Evolutionary conservation across 2,888 invertebrate genomes (phyloP), one percentile per base, ranked within the genome.

Genomic region (Gonocerus acuteangulatus): DNA sequence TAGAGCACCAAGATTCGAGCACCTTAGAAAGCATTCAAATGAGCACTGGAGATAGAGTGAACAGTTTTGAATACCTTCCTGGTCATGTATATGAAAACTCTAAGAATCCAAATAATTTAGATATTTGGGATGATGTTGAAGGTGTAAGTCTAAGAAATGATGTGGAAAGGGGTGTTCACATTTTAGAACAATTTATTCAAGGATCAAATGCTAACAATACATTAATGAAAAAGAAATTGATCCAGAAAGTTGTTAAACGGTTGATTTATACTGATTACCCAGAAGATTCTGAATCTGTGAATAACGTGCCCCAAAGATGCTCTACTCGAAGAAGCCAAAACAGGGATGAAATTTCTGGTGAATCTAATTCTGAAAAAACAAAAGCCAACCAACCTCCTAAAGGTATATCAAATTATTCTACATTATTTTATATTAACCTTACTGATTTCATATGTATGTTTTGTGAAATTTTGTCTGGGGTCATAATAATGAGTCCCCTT

Each of bases 241-340:
- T 85, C 15, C 82, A 82, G 69, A 81, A 82, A 70, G 78, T 86
- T 56, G 80, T 85, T 0, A 77, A 80, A 65, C 79, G 81, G 70
- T 74, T 86, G 13, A 72, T 83, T 0, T 79, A 78, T 48, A 76
- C 79, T 0, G 80, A 78, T 66, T 83, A 82, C 69, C 77, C 77
- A 48, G 82, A 80, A 70, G 83, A 84, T 65, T 49, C 51, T 23
- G 48, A 49, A 1, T n/a, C 36, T 9, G 11, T 22, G 1, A 54
- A 39, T 2, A 16, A 22, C 9, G 45, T 22, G 1, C 47, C 52
- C 11, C 56, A 49, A 23, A 51, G 63, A 16, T 63, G 57, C 42
- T 34, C 45, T 7, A 63, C 63, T n/a, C 48, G 63, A 21, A 48
- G 63, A 44, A 60, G 60, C 11, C 49, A 47, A 36, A 47, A 60